Percentiles rank a stretch among this genome's conserved stretches.
Evolutionary conservation across 1,140 invertebrate species (phyloP).

Genomic region (Magallana ariakensis): DNA sequence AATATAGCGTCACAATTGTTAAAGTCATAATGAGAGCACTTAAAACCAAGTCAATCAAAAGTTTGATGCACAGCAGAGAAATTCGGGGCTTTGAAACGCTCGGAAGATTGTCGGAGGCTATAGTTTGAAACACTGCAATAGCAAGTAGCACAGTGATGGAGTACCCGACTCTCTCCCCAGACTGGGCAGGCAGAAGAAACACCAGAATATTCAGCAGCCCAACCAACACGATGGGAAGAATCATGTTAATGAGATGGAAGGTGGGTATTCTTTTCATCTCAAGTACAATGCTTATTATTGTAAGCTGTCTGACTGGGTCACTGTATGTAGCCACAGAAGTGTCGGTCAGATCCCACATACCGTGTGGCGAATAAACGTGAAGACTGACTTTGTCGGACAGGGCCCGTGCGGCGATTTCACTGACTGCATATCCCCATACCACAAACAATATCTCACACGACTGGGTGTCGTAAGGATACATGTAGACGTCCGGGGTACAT

Average conservation of each 20-base stretch:
- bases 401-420: background rate
- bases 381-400: background rate
- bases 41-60: conserved; percentile 34
- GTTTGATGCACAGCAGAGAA: conserved; percentile 34
- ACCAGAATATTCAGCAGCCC: conserved; percentile 45
- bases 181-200: conserved; percentile 43
- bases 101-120: conserved; percentile 36
- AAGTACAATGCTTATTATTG: conserved; percentile 15
- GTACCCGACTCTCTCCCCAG: conserved; percentile 45
- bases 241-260: conserved; percentile 46
- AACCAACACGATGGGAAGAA: conserved; percentile 44
- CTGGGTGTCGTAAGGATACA: conserved; percentile 44
- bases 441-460: conserved; percentile 12
- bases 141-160: conserved; percentile 47
- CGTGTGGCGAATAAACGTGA: conserved; percentile 16
- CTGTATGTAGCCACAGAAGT: background rate
- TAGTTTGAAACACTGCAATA: conserved; percentile 50
- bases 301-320: background rate
- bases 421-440: conserved; percentile 13
- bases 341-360: conserved; percentile 37
- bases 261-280: conserved; percentile 33
- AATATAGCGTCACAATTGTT: conserved; percentile 36
- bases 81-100: background rate
- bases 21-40: conserved; percentile 35
- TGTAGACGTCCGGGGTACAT: conserved; percentile 29